Evolutionary conservation across 2,888 invertebrate species (phyloP).

Genomic region (Sturmia bella): DNA sequence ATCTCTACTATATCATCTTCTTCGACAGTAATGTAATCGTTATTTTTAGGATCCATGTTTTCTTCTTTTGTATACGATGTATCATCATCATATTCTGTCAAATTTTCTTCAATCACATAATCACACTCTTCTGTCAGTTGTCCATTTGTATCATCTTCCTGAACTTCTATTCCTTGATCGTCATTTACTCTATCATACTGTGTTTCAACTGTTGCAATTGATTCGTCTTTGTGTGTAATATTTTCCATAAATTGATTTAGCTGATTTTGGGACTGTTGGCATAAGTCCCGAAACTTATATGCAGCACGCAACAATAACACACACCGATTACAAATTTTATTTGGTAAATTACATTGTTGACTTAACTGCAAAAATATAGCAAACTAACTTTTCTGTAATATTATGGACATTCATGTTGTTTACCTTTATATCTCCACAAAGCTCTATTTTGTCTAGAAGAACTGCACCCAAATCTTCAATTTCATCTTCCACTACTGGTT

Average conservation of each 20-base stretch:
- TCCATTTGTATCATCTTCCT: slow-evolving; percentile 17
- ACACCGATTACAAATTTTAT: slow-evolving; percentile 78
- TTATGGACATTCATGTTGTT: neutral
- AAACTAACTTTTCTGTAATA: neutral
- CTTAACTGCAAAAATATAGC: neutral
- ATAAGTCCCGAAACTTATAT: slow-evolving; percentile 79
- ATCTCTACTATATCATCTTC: slow-evolving; percentile 31
- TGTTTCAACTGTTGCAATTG: slow-evolving; percentile 35
- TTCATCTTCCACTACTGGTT: slow-evolving; percentile 69
- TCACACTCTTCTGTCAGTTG: slow-evolving; percentile 8
- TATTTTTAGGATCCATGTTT: neutral
- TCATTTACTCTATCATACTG: slow-evolving; percentile 33
- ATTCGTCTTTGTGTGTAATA: slow-evolving; percentile 56
- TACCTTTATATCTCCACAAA: slow-evolving; percentile 78
- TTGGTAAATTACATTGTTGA: slow-evolving; percentile 74
- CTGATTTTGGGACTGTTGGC: slow-evolving; percentile 79
- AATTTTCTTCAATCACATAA: slow-evolving; percentile 27
- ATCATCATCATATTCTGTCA: slow-evolving; percentile 13
- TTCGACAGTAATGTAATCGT: slow-evolving; percentile 13
- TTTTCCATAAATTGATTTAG: slow-evolving; percentile 75
- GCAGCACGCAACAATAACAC: slow-evolving; percentile 78
- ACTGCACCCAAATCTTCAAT: slow-evolving; percentile 49
- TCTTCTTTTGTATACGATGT: neutral
- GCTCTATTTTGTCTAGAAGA: slow-evolving; percentile 77
- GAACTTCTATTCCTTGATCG: slow-evolving; percentile 18